Base-by-base conservation (phyloP, 2,888 invertebrate species). In the Merodon equestris region DNA sequence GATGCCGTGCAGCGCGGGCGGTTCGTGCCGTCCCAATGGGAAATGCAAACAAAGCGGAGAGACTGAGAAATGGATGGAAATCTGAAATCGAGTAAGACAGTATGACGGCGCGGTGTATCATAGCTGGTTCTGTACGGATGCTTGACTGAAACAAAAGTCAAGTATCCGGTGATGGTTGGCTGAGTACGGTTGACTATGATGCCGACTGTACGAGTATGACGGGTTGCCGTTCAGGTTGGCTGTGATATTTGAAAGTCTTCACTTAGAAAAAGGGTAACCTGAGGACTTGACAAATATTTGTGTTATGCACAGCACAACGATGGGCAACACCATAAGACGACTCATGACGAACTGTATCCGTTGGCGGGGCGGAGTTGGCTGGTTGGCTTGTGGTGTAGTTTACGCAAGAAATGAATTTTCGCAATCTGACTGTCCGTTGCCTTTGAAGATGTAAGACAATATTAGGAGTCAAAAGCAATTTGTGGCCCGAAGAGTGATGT, bases 211-310 rank as follows among this genome's bases (percentile, higher is more conserved):
- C 60, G 53, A 58, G 27, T 27, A 27, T 27, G 27, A 2, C 27
- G n/a, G n/a, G 27, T 27, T 27, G 27, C 27, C 7, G 27, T 27
- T 7, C 27, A 27, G 27, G 27, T 27, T 27, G 27, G 7, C 7
- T 27, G 27, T 27, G 27, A 48, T 61, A 67, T 76, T 76, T 71
- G 64, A 71, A 71, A 71, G 76, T 67, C 66, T 66, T 72, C 66
- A 44, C 51, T 47, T 51, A 56, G 54, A 67, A 57, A 27, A 61
- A 67, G 44, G 56, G 76, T 77, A 77, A 77, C 72, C 44, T 72
- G 72, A 77, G 66, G 72, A 77, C 57, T 61, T 67, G 18, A 51
- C 72, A 72, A 76, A 76, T 76, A 76, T 76, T 76, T 71, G 60
- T 60, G 53, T 47, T 68, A 58, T 64, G 60, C 60, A 27, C 27